phyloP scores from a whole-genome alignment of 2,797 vertebrate genomes.

The Aphelocoma californica region DNA sequence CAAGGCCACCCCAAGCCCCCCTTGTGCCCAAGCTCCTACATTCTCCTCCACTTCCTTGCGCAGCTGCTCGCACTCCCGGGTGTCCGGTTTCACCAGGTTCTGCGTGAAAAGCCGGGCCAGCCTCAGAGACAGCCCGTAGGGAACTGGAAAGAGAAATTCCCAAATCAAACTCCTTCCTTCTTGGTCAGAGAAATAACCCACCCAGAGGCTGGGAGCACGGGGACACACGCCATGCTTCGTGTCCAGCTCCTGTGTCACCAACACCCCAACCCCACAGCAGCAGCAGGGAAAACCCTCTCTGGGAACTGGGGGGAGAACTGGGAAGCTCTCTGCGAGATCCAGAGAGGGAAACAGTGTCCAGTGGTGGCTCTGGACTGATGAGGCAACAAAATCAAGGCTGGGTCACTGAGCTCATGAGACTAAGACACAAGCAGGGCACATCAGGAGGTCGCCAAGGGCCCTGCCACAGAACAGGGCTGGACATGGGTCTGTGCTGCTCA shows the following conservation, averaged over 20 bases:
- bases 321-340: neutral
- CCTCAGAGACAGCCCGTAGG: constrained; percentile 87
- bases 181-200: neutral
- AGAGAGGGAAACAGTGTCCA: neutral
- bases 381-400: neutral
- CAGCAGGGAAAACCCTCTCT: neutral
- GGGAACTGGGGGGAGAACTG: neutral
- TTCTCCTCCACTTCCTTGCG: constrained; percentile 89
- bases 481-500: neutral
- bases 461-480: neutral
- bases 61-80: constrained; percentile 84
- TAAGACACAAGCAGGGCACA: neutral
- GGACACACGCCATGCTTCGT: fast-evolving
- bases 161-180: neutral
- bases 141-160: constrained; percentile 63
- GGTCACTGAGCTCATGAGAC: neutral
- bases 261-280: neutral
- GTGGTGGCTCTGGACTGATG: neutral
- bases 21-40: constrained; percentile 67
- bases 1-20: neutral
- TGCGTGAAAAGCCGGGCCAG: constrained; percentile 86
- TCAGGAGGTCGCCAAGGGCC: neutral
- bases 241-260: neutral
- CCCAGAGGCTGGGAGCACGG: neutral
- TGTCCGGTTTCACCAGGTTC: constrained; percentile 81